Evolutionary conservation across 2,797 vertebrate genomes (phyloP).

Genomic region (Hybognathus amarus): DNA sequence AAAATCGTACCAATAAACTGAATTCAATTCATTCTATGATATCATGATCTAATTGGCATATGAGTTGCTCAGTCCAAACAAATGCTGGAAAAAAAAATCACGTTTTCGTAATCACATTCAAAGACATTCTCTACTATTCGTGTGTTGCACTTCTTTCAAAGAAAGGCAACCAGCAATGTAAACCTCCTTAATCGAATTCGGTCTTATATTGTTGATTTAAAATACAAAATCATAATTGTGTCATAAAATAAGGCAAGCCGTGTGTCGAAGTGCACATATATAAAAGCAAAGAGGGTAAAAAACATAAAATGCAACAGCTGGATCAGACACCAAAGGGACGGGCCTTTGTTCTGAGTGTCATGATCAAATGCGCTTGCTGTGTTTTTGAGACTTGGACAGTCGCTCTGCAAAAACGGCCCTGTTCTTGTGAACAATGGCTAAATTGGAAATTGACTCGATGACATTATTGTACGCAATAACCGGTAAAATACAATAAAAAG

Average conservation of each 20-base stretch:
- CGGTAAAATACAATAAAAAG: constrained; percentile 17
- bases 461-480: neutral
- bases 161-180: constrained; percentile 24
- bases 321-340: constrained; percentile 1
- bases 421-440: neutral
- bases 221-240: constrained; percentile 37
- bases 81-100: neutral
- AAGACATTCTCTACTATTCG: neutral
- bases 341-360: constrained; percentile 18
- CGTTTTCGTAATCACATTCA: constrained; percentile 14
- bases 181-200: constrained; percentile 24
- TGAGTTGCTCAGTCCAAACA: neutral
- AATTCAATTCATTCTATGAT: neutral
- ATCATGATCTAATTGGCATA: neutral
- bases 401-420: neutral
- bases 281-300: constrained; percentile 33
- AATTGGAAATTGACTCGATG: neutral
- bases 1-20: constrained; percentile 7
- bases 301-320: constrained; percentile 21
- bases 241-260: constrained; percentile 36
- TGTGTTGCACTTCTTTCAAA: neutral
- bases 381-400: neutral
- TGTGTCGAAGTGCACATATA: constrained; percentile 25
- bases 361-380: neutral
- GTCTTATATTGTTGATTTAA: constrained; percentile 19